These are phyloP conservation scores for Esox lucius DNA, from an alignment of 2,797 vertebrate genomes.

Conservation along the genomic window DNA sequence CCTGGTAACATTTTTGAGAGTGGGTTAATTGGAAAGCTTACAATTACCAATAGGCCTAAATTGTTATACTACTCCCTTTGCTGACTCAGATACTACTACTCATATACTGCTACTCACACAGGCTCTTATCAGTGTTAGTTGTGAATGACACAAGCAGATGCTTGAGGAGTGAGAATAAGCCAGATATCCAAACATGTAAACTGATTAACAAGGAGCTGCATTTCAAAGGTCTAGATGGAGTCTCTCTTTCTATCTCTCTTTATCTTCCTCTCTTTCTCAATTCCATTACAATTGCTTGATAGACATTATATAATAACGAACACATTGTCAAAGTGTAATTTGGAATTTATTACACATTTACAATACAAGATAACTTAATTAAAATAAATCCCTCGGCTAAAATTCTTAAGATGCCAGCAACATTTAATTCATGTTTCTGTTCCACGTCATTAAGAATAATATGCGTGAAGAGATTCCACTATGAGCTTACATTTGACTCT, in stretches of 20 bases:
- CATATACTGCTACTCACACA: constrained; percentile 6
- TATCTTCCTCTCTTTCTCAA: not conserved
- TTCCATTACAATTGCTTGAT: not conserved
- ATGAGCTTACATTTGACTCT: not conserved
- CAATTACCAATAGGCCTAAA: not conserved
- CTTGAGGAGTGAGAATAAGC: constrained; percentile 50
- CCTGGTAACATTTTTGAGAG: no score
- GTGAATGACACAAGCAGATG: constrained; percentile 51
- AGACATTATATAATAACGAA: no score
- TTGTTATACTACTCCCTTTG: not conserved
- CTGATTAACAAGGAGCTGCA: constrained; percentile 50
- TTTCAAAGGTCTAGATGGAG: constrained; percentile 4
- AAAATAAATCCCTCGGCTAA: not conserved
- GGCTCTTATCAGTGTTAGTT: constrained; percentile 35
- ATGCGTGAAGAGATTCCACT: not conserved
- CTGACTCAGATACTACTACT: constrained; percentile 1
- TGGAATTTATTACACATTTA: no score
- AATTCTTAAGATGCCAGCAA: not conserved
- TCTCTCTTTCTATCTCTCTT: constrained; percentile 9
- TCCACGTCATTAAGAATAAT: not conserved
- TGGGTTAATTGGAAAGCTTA: not conserved
- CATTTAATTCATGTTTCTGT: not conserved
- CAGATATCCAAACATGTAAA: constrained; percentile 52
- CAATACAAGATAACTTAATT: no score
- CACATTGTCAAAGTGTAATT: no score